Evolutionary conservation across 2,113 vertebrate species (phyloP), one percentile per base, ranked within the genome.

Genomic region (Corythornis madagascariensis): DNA sequence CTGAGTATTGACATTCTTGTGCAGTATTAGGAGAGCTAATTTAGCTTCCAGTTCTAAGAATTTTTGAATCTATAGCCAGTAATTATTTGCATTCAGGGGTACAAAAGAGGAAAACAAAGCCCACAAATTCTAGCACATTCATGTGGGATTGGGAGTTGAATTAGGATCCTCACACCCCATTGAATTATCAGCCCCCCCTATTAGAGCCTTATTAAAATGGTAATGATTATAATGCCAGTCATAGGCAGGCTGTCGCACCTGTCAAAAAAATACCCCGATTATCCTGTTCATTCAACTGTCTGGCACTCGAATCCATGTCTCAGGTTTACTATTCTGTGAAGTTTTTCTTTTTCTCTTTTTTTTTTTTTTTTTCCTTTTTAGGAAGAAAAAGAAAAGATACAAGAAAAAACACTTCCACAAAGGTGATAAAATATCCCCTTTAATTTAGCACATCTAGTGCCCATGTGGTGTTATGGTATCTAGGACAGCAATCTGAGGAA

Each of bases 41-140:
- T 98, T 98, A 98, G 97, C 97, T 97, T 97, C 97, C 97, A 97
- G 97, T 98, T 98, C 97, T 98, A 98, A 98, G 98, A 98, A 98
- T 98, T 97, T 97, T 96, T 98, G 97, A 98, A 98, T 98, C 97
- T 98, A 98, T 98, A 98, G 97, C 97, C 97, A 98, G 97, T 98
- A 98, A 98, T 98, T 98, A 98, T 98, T 98, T 97, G 97, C 97
- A 98, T 98, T 98, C 97, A 98, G 97, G 96, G 96, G 96, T 98
- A 98, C 97, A 98, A 98, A 98, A 96, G 97, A 98, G 88, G 97
- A 98, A 98, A 98, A 98, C 97, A 98, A 98, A 98, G 97, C 96
- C 90, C 95, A 97, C 97, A 98, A 98, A 98, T 98, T 98, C 98
- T 98, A 98, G 96, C 97, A 98, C 98, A 98, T 98, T 98, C 97